Conservation (phyloP, 2,888 invertebrate genomes). For the Schizotus pectinicornis region DNA sequence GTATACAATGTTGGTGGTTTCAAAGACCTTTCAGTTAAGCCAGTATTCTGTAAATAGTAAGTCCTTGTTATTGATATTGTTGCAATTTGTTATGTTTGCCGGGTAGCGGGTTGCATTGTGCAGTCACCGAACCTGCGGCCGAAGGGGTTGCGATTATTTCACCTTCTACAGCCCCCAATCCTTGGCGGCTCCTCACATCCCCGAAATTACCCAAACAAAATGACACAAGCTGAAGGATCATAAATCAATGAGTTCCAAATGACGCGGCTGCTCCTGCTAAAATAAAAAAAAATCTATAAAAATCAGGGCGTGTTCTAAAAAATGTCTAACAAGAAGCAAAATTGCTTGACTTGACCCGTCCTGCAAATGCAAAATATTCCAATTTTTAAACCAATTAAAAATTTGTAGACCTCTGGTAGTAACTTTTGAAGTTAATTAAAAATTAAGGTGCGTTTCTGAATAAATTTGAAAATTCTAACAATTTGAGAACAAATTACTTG, state of each 20-base stretch:
- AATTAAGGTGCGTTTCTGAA: too few species aligned
- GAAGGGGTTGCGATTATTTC: too few species aligned
- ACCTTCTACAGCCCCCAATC: too few species aligned
- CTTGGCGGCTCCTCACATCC: neutral
- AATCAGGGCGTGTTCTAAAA: neutral
- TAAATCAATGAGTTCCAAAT: neutral
- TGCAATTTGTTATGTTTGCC: constrained; percentile 41
- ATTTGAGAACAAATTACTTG: too few species aligned
- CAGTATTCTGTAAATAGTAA: constrained; percentile 44
- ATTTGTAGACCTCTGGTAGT: too few species aligned
- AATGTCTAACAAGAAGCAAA: too few species aligned
- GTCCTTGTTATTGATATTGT: constrained; percentile 51
- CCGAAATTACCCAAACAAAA: neutral
- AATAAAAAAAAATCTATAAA: neutral
- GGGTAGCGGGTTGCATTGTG: neutral
- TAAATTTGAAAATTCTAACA: too few species aligned
- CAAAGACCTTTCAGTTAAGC: constrained; percentile 46
- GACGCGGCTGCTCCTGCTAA: neutral
- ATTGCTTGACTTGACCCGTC: too few species aligned
- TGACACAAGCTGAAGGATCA: neutral
- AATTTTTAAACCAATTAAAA: too few species aligned
- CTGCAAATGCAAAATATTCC: too few species aligned
- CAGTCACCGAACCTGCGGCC: too few species aligned
- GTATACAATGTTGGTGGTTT: constrained; percentile 52
- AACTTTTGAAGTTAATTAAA: too few species aligned